Base-by-base conservation (phyloP, 2,797 vertebrate species). In the Falco biarmicus region DNA sequence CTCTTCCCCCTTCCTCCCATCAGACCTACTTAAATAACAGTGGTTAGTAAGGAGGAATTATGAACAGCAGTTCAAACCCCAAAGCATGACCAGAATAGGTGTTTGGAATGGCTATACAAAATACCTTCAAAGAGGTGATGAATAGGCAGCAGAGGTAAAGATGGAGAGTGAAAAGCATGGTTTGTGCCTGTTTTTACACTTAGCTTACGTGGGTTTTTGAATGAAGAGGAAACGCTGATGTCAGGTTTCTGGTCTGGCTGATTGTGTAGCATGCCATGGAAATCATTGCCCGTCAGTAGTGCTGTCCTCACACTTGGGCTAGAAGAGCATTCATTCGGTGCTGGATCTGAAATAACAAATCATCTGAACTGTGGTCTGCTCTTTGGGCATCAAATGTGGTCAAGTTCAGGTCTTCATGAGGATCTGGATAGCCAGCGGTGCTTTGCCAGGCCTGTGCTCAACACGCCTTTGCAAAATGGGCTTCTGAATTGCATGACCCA, bases 1-100 rank as follows among this genome's bases (percentile, higher is more conserved):
- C 77, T 41, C 37, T 75, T 76, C 82, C 64, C 41, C 61, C 48
- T 63, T 92, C 43, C 79, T 95, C 61, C 50, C 31, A 50, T 53
- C 12, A 83, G 53, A 83, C 37, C 47, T 68, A 57, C 61, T 88
- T 91, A 82, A 93, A 48, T 39, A 78, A 71, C 25, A 37, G 60
- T 37, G n/a, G 22, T 45, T 86, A 57, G 48, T 61, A 79, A 34
- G 77, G 32, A 91, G 37, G 39, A 86, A 51, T 80, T 79, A 53
- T 1, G 53, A 84, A 54, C 28, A 50, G 41, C 75, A 78, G 69
- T 53, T 93, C 28, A 79, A 70, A 77, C 24, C 60, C 37, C n/a
- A n/a, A 79, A 68, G 60, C 3, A 1, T 28, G 53, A 66, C 22
- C 1, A 1, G 73, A 74, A 70, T 16, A 85, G 41, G 9, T 81